Percentiles rank a stretch among this genome's conserved stretches.
Conservation (phyloP, 2,888 invertebrate species). For the Chalcosyrphus nemorum region DNA sequence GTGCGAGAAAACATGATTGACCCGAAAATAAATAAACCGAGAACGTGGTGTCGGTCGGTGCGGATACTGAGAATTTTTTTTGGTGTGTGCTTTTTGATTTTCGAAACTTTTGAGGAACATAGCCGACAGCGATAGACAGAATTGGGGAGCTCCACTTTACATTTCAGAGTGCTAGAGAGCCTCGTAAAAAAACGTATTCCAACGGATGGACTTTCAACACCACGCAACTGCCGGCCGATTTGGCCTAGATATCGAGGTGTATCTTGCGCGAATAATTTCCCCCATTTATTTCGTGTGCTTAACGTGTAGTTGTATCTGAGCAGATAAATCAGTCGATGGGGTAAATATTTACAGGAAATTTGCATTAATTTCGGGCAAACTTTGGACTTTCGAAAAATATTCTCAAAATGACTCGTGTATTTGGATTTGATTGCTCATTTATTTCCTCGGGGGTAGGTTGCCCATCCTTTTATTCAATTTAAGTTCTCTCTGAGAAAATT, state of each 20-base stretch:
- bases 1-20: constrained; percentile 34
- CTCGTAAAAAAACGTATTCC: background rate
- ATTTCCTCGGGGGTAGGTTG: too few relatives aligned
- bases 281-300: background rate
- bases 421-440: too few relatives aligned
- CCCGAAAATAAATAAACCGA: constrained; percentile 20
- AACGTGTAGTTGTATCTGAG: background rate
- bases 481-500: too few relatives aligned
- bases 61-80: background rate
- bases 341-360: constrained; percentile 8
- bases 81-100: background rate
- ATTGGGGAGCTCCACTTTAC: background rate
- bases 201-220: background rate
- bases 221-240: constrained; percentile 9
- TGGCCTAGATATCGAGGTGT: background rate
- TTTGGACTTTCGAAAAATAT: background rate
- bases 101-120: background rate
- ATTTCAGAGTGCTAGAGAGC: too few relatives aligned
- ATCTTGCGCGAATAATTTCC: background rate
- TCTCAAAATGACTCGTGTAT: too few relatives aligned
- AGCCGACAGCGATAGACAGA: background rate
- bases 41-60: background rate
- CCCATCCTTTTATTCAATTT: too few relatives aligned
- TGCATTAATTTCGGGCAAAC: background rate
- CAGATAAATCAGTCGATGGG: background rate